Evolutionary conservation across 2,888 invertebrate species (phyloP).

Genomic region (Cephus rjabovi): DNA sequence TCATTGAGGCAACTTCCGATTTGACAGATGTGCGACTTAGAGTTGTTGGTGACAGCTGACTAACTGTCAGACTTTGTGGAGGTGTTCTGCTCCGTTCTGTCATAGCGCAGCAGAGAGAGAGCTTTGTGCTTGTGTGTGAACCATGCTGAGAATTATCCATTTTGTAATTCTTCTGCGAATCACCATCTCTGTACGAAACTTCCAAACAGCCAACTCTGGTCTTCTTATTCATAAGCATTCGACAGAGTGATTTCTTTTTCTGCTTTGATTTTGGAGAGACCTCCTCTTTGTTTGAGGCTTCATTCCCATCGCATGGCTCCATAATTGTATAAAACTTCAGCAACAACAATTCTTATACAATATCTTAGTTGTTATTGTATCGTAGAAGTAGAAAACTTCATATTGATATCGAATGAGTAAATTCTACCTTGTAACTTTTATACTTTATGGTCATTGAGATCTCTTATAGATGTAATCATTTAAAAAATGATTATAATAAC

Average conservation of each 20-base stretch:
- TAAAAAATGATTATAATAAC: not conserved
- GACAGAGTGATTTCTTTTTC: conserved; percentile 63
- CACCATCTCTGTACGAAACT: conserved; percentile 48
- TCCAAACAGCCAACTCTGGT: conserved; percentile 64
- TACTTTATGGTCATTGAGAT: not conserved
- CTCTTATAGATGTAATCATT: not conserved
- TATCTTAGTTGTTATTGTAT: not conserved
- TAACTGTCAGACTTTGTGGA: conserved; percentile 58
- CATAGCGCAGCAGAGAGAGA: conserved; percentile 66
- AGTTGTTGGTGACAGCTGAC: conserved; percentile 53
- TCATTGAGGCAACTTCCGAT: conserved; percentile 50
- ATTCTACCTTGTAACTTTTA: not conserved
- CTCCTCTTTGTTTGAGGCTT: conserved; percentile 39
- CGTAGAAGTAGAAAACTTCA: not conserved
- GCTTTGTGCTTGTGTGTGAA: conserved; percentile 59
- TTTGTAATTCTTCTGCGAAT: conserved; percentile 49
- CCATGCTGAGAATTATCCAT: conserved; percentile 56
- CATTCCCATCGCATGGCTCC: conserved; percentile 50
- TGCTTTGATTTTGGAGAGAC: conserved; percentile 58
- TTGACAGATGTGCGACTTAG: conserved; percentile 52
- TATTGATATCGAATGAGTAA: not conserved
- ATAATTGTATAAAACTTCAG: conserved; percentile 32
- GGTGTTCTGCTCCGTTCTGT: conserved; percentile 65
- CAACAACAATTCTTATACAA: not conserved
- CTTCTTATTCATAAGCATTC: conserved; percentile 62